Conservation (phyloP, 2,797 vertebrate species). For the Gallirallus australis region DNA sequence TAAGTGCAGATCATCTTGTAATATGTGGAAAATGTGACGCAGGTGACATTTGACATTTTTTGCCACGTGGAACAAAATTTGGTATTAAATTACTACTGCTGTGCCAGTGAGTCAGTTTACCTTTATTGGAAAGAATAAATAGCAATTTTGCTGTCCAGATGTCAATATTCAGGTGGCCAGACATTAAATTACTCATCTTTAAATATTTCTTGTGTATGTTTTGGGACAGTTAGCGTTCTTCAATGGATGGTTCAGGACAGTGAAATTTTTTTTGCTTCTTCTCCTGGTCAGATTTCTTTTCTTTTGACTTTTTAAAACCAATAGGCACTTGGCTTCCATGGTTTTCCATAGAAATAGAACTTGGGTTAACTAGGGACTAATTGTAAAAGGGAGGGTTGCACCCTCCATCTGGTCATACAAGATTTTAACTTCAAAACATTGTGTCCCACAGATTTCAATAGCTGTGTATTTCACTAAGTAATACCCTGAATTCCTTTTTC, state of each 20-base stretch:
- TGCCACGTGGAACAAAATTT: not conserved
- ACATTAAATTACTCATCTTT: not conserved
- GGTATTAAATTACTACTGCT: not conserved
- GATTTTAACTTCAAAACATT: not conserved
- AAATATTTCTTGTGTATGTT: not conserved
- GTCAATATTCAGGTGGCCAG: not conserved
- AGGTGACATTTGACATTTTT: not conserved
- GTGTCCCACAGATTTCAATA: not conserved
- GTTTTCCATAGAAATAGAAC: not conserved
- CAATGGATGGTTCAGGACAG: not conserved
- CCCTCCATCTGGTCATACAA: not conserved
- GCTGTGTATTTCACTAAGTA: not conserved
- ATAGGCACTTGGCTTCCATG: not conserved
- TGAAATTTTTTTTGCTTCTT: not conserved
- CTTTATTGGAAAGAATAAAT: not conserved
- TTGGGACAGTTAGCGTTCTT: constrained; percentile 19
- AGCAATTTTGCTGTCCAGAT: not conserved
- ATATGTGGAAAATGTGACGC: not conserved
- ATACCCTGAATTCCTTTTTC: not conserved
- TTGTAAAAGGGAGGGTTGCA: not conserved
- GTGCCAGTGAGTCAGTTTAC: not conserved
- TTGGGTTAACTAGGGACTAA: not conserved
- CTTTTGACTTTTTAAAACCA: not conserved
- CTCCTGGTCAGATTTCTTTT: not conserved
- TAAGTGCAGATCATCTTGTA: not conserved